Conservation (phyloP, 1,140 invertebrate genomes). For the Frieseomelitta varia region DNA sequence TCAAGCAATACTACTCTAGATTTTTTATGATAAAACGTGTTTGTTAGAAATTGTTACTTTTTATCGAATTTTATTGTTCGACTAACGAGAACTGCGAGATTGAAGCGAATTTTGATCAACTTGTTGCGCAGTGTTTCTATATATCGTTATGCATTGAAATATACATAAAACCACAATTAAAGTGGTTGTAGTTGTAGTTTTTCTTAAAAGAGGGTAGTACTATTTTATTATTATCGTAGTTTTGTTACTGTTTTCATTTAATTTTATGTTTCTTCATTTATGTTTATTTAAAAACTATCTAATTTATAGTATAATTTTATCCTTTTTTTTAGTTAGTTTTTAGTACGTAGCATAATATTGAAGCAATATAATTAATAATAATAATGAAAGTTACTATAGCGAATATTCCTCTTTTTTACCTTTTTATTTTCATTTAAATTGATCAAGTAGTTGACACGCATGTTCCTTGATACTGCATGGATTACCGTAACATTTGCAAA, state of each 20-base stretch:
- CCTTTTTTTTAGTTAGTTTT: not conserved
- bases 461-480: conserved; percentile 50
- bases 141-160: conserved; percentile 22
- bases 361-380: conserved; percentile 12
- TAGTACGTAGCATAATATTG: not conserved
- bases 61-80: not conserved
- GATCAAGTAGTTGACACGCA: conserved; percentile 33
- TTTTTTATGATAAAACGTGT: not conserved
- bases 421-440: conserved; percentile 12
- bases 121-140: not conserved
- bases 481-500: conserved; percentile 39
- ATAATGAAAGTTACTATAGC: not conserved
- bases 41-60: not conserved
- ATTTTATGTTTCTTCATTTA: not conserved
- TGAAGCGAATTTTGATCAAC: not conserved
- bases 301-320: not conserved
- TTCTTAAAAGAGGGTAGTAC: not conserved
- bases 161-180: not conserved
- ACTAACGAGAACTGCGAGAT: not conserved
- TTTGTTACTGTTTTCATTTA: not conserved
- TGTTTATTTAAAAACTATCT: not conserved
- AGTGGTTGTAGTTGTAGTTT: conserved; percentile 14
- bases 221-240: not conserved
- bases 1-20: not conserved
- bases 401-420: not conserved